Conservation (phyloP, 1,140 invertebrate species). For the Drosophila biarmipes region DNA sequence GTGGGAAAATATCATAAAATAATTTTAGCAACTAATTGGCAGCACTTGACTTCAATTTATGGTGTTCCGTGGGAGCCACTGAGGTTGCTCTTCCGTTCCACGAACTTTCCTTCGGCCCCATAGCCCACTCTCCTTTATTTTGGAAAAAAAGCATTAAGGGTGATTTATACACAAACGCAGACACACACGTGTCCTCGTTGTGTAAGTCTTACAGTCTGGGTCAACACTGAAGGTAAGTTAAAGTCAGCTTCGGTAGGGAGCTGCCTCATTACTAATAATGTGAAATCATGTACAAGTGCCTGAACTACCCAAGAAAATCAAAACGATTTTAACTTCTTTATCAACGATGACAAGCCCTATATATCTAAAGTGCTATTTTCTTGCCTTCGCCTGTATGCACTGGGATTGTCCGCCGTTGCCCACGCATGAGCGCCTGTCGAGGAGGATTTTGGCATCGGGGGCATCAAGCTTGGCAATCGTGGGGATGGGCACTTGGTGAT, state of each 20-base stretch:
- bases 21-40: conserved; percentile 80
- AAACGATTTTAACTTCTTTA: too few species aligned
- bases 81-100: neutral
- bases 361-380: neutral
- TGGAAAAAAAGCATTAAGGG: conserved; percentile 57
- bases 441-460: neutral
- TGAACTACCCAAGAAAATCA: too few species aligned
- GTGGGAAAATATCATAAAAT: conserved; percentile 76
- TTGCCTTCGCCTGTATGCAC: neutral
- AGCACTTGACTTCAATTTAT: conserved; percentile 82
- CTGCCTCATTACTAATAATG: too few species aligned
- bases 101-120: conserved; percentile 5
- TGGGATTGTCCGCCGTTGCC: conserved; percentile 39
- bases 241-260: too few species aligned
- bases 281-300: too few species aligned
- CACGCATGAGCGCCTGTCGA: conserved; percentile 61
- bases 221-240: too few species aligned
- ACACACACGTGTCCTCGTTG: conserved; percentile 13
- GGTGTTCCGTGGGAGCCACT: conserved; percentile 24
- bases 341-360: too few species aligned
- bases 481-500: conserved; percentile 30
- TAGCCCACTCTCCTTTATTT: neutral
- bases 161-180: conserved; percentile 64
- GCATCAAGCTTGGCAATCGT: too few species aligned
- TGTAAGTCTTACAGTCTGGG: neutral